phyloP scores from a whole-genome alignment of 2,113 vertebrate genomes.

The Strix aluco region DNA sequence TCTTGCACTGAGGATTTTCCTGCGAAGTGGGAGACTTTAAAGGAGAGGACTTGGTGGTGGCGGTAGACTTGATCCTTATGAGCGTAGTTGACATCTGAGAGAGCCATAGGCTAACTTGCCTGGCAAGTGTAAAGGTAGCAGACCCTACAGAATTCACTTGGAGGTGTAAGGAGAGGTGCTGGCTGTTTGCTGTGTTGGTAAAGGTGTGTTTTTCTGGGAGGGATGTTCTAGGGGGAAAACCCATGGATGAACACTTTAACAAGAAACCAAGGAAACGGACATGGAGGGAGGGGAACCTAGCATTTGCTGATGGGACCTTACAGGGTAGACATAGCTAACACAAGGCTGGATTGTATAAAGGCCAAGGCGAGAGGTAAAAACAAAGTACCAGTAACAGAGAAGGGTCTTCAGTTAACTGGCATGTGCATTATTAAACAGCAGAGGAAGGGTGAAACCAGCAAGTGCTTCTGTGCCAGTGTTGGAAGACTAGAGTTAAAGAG shows the following conservation, averaged over 20 bases:
- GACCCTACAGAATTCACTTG: not conserved
- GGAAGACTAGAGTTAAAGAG: not conserved
- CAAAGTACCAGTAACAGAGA: not conserved
- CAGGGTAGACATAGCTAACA: too few species aligned
- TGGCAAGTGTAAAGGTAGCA: not conserved
- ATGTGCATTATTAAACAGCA: not conserved
- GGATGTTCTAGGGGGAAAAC: not conserved
- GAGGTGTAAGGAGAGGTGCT: not conserved
- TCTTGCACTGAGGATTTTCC: not conserved
- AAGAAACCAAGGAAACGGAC: not conserved
- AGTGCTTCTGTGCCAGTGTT: not conserved
- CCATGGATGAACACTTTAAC: not conserved
- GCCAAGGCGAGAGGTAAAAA: not conserved
- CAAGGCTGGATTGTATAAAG: not conserved
- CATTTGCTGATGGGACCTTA: not conserved
- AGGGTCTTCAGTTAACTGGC: not conserved
- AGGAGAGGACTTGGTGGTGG: not conserved
- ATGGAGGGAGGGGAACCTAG: fast-evolving
- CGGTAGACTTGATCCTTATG: not conserved
- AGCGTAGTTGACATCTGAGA: not conserved
- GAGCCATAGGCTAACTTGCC: not conserved
- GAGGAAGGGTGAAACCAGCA: not conserved
- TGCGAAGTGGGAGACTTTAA: not conserved
- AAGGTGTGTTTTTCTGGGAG: not conserved
- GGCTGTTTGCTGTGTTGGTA: not conserved